Base-by-base conservation (phyloP, 2,113 vertebrate species). In the Pterophyllum scalare region DNA sequence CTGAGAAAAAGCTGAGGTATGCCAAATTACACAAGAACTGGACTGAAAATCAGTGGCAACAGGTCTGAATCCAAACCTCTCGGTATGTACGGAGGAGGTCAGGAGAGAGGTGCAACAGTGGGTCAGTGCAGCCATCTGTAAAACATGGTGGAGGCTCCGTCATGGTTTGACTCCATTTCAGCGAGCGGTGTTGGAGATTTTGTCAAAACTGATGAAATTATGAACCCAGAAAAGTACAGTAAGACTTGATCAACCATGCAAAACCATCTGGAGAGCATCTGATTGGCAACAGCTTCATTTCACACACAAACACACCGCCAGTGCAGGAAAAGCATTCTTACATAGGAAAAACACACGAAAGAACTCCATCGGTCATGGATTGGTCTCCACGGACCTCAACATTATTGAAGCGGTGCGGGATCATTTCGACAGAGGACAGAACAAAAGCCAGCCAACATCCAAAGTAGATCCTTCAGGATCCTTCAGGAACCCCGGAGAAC, bases 351-450 rank as follows among this genome's bases (percentile, higher is more conserved):
- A 24, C 26, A 11, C 24, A 67, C 38, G 26, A 13, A 26, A 38
- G 64, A 67, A 19, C 38, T 17, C 38, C 26, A 0, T 46, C 5
- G 46, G 2, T 26, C 38, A 26, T 67, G 62, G 22, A 67, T 26
- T 67, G 22, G 38, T 1, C 62, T 26, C 62, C 62, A 14, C 17
- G 38, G 8, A 19, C 0, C 40, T 40, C 0, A 1, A 26, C 8
- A 67, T 46, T 46, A 67, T 0, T 3, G 40, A 67, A 67, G 64
- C 38, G 17, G 9, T 46, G 11, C 46, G 0, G 5, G 64, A 2
- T 46, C 38, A 67, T 67, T 3, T 43, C 7, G 22, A 46, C 64
- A 26, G 38, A 46, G 0, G 7, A 65, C 62, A 6, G 38, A 67
- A 26, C n/a, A 0, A 65, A 38, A 40, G 43, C 22, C 14, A 67